Evolutionary conservation across 2,888 invertebrate species (phyloP).

Genomic region (Agrochola macilenta): DNA sequence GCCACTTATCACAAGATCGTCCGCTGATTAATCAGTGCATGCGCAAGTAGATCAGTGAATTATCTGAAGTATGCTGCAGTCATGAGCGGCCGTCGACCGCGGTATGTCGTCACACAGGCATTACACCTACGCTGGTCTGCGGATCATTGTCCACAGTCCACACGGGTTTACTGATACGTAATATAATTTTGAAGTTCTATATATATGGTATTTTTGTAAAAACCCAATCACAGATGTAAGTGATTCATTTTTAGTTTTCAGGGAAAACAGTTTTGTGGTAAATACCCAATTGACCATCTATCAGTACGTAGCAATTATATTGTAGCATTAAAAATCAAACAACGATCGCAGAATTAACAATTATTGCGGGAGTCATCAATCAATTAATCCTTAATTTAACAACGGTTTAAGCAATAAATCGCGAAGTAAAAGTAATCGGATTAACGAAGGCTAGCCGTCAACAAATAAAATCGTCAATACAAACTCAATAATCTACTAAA

Average conservation of each 20-base stretch:
- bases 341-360: slow-evolving; percentile 15
- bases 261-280: slow-evolving; percentile 1
- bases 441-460: slow-evolving; percentile 39
- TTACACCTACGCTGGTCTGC: slow-evolving; percentile 49
- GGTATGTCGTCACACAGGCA: slow-evolving; percentile 56
- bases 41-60: slow-evolving; percentile 58
- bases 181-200: slow-evolving; percentile 6
- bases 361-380: slow-evolving; percentile 34
- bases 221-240: neutral
- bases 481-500: slow-evolving; percentile 39
- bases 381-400: slow-evolving; percentile 41
- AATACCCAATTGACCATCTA: neutral
- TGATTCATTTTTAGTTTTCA: slow-evolving; percentile 11
- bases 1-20: slow-evolving; percentile 41
- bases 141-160: slow-evolving; percentile 31
- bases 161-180: slow-evolving; percentile 37
- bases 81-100: slow-evolving; percentile 65
- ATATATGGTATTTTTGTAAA: slow-evolving; percentile 2
- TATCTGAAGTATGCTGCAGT: slow-evolving; percentile 54
- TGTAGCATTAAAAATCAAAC: slow-evolving; percentile 4
- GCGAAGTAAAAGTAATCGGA: slow-evolving; percentile 51
- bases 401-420: slow-evolving; percentile 49
- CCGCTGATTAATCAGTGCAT: slow-evolving; percentile 58
- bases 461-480: slow-evolving; percentile 40
- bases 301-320: neutral